Conservation (phyloP, 2,888 invertebrate species). For the Belgica antarctica region DNA sequence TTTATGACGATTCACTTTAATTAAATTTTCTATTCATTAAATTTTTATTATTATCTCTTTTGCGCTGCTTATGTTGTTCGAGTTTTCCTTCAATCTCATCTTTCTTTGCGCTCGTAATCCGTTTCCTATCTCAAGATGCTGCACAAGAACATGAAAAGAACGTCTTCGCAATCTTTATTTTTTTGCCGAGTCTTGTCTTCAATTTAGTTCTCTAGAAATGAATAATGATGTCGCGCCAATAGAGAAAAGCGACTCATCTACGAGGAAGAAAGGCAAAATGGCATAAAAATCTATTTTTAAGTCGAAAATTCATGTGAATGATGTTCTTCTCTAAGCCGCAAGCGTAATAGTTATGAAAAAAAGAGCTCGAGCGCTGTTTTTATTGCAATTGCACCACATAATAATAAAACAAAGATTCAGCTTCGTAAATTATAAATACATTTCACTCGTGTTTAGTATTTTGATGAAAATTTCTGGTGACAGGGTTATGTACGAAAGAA, state of each 20-base stretch:
- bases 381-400: conserved; percentile 25
- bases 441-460: background rate
- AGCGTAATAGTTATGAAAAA: background rate
- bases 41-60: conserved; percentile 38
- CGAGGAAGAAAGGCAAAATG: background rate
- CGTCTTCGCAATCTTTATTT: background rate
- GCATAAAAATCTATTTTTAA: conserved; percentile 22
- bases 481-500: background rate
- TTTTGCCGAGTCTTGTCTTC: background rate
- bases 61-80: conserved; percentile 1
- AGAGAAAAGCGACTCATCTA: background rate
- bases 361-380: background rate
- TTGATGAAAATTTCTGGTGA: background rate
- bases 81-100: conserved; percentile 12
- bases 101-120: background rate
- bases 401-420: conserved; percentile 18
- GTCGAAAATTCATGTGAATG: background rate
- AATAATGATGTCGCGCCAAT: conserved; percentile 38
- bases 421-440: background rate
- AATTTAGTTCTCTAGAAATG: background rate
- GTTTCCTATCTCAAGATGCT: background rate
- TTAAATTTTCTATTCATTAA: conserved; percentile 41
- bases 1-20: conserved; percentile 40
- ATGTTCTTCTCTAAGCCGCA: conserved; percentile 13
- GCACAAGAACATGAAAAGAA: conserved; percentile 10